Base-by-base conservation (phyloP, 2,113 vertebrate genomes). In the Nothocercus julius region DNA sequence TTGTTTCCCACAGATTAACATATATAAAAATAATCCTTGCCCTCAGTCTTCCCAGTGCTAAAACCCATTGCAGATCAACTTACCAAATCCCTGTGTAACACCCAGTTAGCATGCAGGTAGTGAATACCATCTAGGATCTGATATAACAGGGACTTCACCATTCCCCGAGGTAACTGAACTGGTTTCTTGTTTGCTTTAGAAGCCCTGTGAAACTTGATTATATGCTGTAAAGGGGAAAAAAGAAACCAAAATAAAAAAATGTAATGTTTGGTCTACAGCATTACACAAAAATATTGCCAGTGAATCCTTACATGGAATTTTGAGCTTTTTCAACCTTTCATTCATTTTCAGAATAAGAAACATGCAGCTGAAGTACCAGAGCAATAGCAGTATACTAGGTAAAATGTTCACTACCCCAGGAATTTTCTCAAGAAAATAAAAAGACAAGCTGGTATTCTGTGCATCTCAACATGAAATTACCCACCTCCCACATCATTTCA, bases 151-250 rank as follows among this genome's bases (percentile, higher is more conserved):
- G 99, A 99, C 98, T 99, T 99, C 97, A 99, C 99, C 99, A 99
- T 99, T 97, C 99, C 99, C 97, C 99, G 98, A 74, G 99, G 99
- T 98, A 99, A 98, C 98, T 99, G 99, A 98, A 99, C 98, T 87
- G 99, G 99, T 97, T 99, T 99, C 98, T 99, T 99, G 97, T 99
- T 99, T 97, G 99, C 99, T 98, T 99, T 99, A 97, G 99, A 99
- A 91, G 99, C 99, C 98, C 99, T 98, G 98, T 99, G 99, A 98
- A 99, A 99, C 97, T 99, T 99, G 97, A 99, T 99, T 97, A 99
- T 99, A 98, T 99, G 99, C 99, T 99, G 97, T 77, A 97, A 98
- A 96, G 91, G 97, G 96, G 92, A 95, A 96, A 96, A 56, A 87
- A 96, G 64, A 98, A 96, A 97, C 59, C 2, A 95, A 84, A 80